phyloP scores from a whole-genome alignment of 2,113 vertebrate species.

The Marmota monax region DNA sequence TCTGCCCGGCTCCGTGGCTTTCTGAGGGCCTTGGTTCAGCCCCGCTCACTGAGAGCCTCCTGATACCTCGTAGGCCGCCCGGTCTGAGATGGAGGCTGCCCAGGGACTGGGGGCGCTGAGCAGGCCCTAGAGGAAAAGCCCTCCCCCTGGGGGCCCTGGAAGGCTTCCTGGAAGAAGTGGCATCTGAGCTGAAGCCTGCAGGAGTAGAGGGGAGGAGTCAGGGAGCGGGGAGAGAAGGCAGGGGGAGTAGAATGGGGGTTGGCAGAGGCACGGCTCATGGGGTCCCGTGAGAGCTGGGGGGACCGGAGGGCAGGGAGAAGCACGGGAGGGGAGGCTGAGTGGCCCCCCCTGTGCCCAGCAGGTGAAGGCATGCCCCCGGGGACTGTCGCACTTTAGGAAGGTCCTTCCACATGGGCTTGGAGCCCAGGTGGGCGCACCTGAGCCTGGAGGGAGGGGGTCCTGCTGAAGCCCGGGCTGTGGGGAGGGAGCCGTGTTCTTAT shows the following conservation, averaged over 20 bases:
- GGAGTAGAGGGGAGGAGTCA: not conserved
- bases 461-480: not conserved
- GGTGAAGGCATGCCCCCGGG: not conserved
- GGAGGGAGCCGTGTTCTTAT: not conserved
- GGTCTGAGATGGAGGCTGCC: not conserved
- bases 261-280: not conserved
- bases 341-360: no score
- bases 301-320: not conserved
- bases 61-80: not conserved
- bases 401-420: no score
- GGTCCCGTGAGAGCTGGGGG: rapidly evolving
- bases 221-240: not conserved
- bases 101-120: not conserved
- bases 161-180: not conserved
- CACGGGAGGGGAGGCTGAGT: not conserved
- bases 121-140: not conserved
- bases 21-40: no score
- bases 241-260: not conserved
- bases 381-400: not conserved
- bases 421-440: not conserved
- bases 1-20: no score
- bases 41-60: not conserved
- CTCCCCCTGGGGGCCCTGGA: not conserved
- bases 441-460: not conserved
- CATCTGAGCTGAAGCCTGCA: not conserved